Evolutionary conservation across 1,140 invertebrate genomes (phyloP).

Genomic region (Pristionchus pacificus): DNA sequence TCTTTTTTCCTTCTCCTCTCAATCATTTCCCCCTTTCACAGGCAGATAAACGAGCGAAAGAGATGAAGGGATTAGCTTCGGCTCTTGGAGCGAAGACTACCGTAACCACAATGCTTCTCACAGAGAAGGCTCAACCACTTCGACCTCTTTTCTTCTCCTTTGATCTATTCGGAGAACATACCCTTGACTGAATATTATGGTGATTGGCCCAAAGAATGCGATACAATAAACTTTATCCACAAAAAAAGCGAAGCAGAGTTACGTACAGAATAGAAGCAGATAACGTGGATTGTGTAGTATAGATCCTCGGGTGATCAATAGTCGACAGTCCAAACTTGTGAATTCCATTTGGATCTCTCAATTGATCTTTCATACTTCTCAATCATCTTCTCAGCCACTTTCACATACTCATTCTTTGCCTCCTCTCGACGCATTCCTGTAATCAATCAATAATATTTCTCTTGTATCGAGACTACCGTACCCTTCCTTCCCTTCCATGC

Average conservation of each 20-base stretch:
- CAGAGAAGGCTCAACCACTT: neutral
- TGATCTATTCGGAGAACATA: neutral
- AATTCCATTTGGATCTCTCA: neutral
- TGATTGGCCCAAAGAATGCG: neutral
- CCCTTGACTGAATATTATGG: neutral
- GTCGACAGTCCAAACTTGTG: neutral
- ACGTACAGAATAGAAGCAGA: no score
- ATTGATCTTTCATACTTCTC: neutral
- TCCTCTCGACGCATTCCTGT: neutral
- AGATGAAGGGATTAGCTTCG: neutral
- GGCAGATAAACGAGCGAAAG: no score
- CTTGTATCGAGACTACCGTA: neutral
- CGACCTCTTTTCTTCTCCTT: neutral
- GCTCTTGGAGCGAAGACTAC: neutral
- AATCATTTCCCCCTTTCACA: neutral
- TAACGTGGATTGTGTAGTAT: no score
- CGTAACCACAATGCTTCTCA: neutral
- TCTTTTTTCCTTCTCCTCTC: neutral
- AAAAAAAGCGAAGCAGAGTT: no score
- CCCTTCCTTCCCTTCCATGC: neutral
- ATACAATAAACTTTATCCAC: neutral
- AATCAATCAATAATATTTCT: neutral
- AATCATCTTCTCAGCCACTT: neutral
- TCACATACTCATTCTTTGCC: neutral
- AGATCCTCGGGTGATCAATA: no score